Evolutionary conservation across 2,888 invertebrate species (phyloP).

Genomic region (Leptinotarsa juncta): DNA sequence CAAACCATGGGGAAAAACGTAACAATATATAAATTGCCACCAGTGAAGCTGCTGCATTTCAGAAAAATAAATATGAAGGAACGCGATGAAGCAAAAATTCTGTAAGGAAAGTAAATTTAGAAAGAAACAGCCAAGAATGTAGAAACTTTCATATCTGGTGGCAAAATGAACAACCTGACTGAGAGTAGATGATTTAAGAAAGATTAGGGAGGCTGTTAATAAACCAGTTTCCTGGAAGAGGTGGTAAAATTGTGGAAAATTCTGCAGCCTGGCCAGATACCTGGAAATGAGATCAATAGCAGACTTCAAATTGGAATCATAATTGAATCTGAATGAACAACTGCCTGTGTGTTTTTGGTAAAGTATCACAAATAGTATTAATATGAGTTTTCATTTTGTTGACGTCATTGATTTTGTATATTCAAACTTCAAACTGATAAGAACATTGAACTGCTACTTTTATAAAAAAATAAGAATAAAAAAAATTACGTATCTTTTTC

Average conservation of each 20-base stretch:
- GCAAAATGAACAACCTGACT: constrained; percentile 68
- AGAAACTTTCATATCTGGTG: constrained; percentile 86
- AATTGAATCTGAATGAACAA: constrained; percentile 51
- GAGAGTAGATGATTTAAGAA: constrained; percentile 74
- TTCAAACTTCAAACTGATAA: constrained; percentile 48
- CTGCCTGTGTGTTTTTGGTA: constrained; percentile 31
- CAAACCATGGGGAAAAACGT: too few species aligned
- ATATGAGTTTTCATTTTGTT: constrained; percentile 20
- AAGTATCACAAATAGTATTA: constrained; percentile 36
- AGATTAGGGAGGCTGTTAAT: constrained; percentile 92
- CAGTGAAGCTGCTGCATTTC: constrained; percentile 92
- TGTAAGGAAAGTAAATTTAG: constrained; percentile 92
- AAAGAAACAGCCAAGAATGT: constrained; percentile 89
- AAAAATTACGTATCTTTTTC: neutral
- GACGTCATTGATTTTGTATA: constrained; percentile 31
- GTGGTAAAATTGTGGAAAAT: constrained; percentile 93
- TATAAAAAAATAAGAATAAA: neutral
- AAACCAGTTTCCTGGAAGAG: constrained; percentile 93
- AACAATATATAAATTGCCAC: constrained; percentile 78
- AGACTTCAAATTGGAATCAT: constrained; percentile 40
- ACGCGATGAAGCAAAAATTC: constrained; percentile 83
- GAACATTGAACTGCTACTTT: constrained; percentile 42
- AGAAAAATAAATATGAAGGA: constrained; percentile 94
- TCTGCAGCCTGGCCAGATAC: constrained; percentile 91
- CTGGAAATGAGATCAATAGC: constrained; percentile 72